Percentiles rank a stretch among this genome's conserved stretches.
phyloP scores from a whole-genome alignment of 1,140 invertebrate genomes.

The Papilio dardanus region DNA sequence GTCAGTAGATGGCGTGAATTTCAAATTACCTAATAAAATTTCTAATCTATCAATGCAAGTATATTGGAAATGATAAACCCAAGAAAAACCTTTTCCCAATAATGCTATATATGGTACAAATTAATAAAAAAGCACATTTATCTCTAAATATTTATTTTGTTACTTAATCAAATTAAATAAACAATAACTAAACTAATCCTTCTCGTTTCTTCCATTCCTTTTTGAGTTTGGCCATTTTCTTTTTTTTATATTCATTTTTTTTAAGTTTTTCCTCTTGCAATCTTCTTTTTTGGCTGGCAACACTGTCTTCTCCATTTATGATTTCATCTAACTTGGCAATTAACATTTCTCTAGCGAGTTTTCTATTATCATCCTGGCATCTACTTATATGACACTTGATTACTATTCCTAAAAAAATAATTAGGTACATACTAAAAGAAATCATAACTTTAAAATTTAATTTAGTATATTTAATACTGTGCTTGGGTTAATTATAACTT shows the following conservation, averaged over 20 bases:
- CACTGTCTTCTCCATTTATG: slow-evolving; percentile 68
- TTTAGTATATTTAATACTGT: too few relatives aligned
- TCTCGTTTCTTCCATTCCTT: slow-evolving; percentile 83
- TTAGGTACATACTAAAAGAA: too few relatives aligned
- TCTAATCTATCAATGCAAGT: too few relatives aligned
- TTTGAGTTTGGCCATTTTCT: slow-evolving; percentile 83
- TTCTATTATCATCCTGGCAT: slow-evolving; percentile 88
- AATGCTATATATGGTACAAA: too few relatives aligned
- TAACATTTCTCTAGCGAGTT: slow-evolving; percentile 87
- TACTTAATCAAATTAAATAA: neutral
- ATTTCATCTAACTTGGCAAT: slow-evolving; percentile 88
- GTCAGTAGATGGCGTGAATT: neutral
- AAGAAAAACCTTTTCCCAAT: too few relatives aligned
- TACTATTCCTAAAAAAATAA: slow-evolving; percentile 83
- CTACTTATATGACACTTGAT: slow-evolving; percentile 92
- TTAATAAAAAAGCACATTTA: neutral
- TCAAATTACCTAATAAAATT: neutral
- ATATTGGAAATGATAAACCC: too few relatives aligned
- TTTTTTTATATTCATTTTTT: slow-evolving; percentile 79
- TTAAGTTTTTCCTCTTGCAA: slow-evolving; percentile 79
- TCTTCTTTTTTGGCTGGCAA: slow-evolving; percentile 83
- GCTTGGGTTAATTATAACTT: too few relatives aligned
- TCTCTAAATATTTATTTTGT: neutral
- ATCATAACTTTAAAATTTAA: too few relatives aligned
- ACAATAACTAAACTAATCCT: slow-evolving; percentile 51